Conservation (phyloP, 2,888 invertebrate species). For the Linnaemya tessellans region DNA sequence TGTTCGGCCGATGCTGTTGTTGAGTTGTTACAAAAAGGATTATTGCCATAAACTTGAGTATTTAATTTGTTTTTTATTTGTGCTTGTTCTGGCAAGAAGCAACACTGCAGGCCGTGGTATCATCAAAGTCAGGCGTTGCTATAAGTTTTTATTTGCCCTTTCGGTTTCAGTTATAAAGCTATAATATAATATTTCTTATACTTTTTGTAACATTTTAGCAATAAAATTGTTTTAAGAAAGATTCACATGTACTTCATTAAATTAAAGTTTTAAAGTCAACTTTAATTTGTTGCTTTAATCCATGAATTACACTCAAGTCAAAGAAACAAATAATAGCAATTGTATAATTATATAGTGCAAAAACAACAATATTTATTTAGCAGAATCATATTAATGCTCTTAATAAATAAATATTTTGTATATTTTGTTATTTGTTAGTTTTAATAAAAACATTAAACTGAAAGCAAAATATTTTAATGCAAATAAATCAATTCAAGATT, state of each 20-base stretch:
- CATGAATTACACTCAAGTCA: neutral
- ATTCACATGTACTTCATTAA: neutral
- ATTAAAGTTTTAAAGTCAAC: neutral
- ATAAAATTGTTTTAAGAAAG: too few species aligned
- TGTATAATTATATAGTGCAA: neutral
- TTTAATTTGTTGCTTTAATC: neutral
- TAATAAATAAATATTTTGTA: too few species aligned
- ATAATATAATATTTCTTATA: neutral
- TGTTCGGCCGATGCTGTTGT: neutral
- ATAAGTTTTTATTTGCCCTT: conserved; percentile 16
- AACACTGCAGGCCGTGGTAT: neutral
- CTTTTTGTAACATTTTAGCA: neutral
- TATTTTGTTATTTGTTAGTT: neutral
- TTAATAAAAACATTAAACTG: neutral
- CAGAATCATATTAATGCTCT: neutral
- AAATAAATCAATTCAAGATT: conserved; percentile 28
- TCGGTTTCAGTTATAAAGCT: neutral
- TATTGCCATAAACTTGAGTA: conserved; percentile 60
- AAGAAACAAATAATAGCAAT: neutral
- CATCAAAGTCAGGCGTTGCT: conserved; percentile 19
- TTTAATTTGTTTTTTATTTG: conserved; percentile 27
- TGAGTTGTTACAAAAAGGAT: conserved; percentile 59
- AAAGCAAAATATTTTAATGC: neutral
- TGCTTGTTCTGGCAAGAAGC: neutral
- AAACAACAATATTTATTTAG: neutral